phyloP scores from a whole-genome alignment of 92 coral and sea anemone species.

The Anthopleura xanthogrammica region DNA sequence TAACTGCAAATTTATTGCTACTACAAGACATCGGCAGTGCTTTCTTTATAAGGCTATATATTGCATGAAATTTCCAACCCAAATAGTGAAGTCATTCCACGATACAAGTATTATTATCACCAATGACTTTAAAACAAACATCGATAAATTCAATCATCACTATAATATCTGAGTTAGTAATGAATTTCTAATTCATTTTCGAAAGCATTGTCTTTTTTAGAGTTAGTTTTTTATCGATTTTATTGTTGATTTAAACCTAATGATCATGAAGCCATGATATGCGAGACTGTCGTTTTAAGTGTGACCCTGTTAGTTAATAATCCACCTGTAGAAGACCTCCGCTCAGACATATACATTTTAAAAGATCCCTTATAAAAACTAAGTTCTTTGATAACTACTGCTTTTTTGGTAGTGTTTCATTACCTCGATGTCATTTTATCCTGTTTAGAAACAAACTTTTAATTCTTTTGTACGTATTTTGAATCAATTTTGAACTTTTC shows the following conservation, averaged over 20 bases:
- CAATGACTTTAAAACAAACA: neutral
- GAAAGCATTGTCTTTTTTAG: too few relatives aligned
- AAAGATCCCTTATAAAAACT: neutral
- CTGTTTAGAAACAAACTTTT: neutral
- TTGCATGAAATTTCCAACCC: neutral
- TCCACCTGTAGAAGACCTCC: neutral
- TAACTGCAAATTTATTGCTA: too few relatives aligned
- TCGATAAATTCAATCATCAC: neutral
- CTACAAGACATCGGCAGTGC: neutral
- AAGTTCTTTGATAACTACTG: neutral
- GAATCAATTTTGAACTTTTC: neutral
- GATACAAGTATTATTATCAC: neutral
- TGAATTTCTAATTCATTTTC: too few relatives aligned
- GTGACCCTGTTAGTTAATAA: conserved; percentile 6
- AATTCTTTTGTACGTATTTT: neutral
- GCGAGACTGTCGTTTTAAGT: too few relatives aligned
- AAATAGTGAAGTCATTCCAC: conserved; percentile 24
- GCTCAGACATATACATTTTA: neutral
- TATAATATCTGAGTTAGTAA: neutral
- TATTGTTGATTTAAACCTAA: too few relatives aligned
- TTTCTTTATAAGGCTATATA: neutral
- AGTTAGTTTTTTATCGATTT: too few relatives aligned
- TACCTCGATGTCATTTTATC: neutral
- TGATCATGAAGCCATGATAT: too few relatives aligned
- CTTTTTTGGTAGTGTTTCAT: neutral